Base-by-base conservation (phyloP, 1,140 invertebrate genomes). In the Drosophila murphyi region DNA sequence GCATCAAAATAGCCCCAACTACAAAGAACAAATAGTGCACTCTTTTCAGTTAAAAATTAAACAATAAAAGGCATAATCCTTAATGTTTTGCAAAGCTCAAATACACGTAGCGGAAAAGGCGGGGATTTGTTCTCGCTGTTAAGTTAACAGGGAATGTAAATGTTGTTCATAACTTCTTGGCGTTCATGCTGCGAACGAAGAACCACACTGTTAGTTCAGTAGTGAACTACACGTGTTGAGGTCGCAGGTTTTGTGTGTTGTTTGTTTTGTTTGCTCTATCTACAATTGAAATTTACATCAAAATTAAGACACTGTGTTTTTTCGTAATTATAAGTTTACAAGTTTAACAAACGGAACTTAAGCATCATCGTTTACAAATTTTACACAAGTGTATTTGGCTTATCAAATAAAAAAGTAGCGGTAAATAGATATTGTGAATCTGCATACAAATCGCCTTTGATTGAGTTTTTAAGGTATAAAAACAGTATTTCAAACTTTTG, bases 231-330 rank as follows among this genome's bases (percentile, higher is more conserved):
- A 73, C 64, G 64, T 73, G 71, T 37, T 73, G 63, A 60, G 28
- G 64, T 47, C 8, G 48, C 39, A 37, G 70, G 47, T 28, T 45
- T 59, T 37, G 50, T 50, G 12, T 52, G 20, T 60, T 35, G 43
- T 68, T 56, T 69, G 56, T 61, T 73, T 60, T 61, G 64, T 69
- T 67, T 71, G 57, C 57, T 60, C 57, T 34, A 48, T 71, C 41
- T 72, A 68, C 47, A 72, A 68, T 56, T 62, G 72, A 70, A 37
- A 70, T 70, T 62, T 51, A 70, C 57, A 74, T 74, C 72, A 74
- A 70, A 74, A 62, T 73, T 69, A 50, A 59, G 51, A 7, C n/a
- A n/a, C 20, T 54, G 50, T 35, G 20, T 20, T 20, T 50, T 73
- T 62, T 63, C 32, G 10, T 61, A 43, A 10, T 50, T 61, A 62